Evolutionary conservation across 1,140 invertebrate genomes (phyloP), one percentile per base, ranked within the genome.

Genomic region (Plectrocnemia conspersa): DNA sequence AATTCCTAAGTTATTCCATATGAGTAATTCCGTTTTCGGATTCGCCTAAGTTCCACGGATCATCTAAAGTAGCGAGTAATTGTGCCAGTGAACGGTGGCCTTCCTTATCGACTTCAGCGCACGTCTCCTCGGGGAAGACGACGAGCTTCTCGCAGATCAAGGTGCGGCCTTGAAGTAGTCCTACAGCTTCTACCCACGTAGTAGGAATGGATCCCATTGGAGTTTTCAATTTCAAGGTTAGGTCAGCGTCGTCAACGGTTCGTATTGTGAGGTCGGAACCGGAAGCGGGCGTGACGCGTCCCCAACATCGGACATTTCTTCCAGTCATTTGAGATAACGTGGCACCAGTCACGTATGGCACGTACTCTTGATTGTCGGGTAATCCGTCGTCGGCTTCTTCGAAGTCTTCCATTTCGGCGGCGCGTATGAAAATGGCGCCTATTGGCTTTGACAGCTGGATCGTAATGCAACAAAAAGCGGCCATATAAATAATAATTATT

Each of bases 1-100:
- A n/a, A n/a, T n/a, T n/a, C n/a, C 25, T 18, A 52, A 41, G 13
- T 57, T 22, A 57, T 53, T 53, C 56, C 48, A 54, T 58, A 3
- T 54, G 42, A 24, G 11, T 25, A 32, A 46, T 23, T 53, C 35
- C 54, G 41, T 52, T 46, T 16, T 47, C n/a, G n/a, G n/a, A n/a
- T 42, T 42, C 42, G 7, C 42, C 42, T 13, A 45, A n/a, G 18
- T 45, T 45, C 42, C 42, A 45, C 22, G 42, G 42, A 27, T 27
- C 23, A 3, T 45, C 42, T 3, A 45, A 4, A 15, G 42, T 23
- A 25, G 13, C 18, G 11, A 45, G 13, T 1, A 45, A 13, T 13
- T 27, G 13, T 9, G 42, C 23, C 4, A 45, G 23, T 1, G 23
- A 4, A 7, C 18, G 3, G 18, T 45, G 21, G 13, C 4, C 22